Percentiles rank a stretch among this genome's conserved stretches.
These are phyloP conservation scores for Gnatocerus cornutus DNA, from an alignment of 2,888 invertebrate species.

Conservation along the genomic window DNA sequence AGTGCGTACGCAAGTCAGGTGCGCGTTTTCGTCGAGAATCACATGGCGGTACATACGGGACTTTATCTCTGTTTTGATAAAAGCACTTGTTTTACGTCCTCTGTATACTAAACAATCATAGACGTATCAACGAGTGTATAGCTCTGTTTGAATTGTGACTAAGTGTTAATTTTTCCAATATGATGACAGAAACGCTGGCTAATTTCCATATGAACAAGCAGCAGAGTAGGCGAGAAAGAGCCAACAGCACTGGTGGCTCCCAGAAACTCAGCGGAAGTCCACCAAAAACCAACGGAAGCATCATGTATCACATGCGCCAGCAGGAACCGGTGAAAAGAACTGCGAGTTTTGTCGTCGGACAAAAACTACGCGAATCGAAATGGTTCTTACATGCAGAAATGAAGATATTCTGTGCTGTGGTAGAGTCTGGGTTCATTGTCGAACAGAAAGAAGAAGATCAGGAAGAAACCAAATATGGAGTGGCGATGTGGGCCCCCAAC, in stretches of 20 bases:
- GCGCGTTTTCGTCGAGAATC: constrained; percentile 15
- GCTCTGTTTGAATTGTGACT: constrained; percentile 7
- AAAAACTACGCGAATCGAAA: constrained; percentile 82
- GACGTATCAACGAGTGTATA: constrained; percentile 18
- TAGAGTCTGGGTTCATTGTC: constrained; percentile 82
- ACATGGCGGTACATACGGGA: constrained; percentile 42
- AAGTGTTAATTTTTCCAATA: constrained; percentile 25
- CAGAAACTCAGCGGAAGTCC: constrained; percentile 5
- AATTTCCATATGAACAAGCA: constrained; percentile 48
- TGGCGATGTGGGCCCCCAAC: constrained; percentile 82
- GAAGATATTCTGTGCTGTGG: constrained; percentile 81
- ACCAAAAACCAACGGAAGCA: constrained; percentile 30
- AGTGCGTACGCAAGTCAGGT: constrained; percentile 4
- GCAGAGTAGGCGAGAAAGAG: constrained; percentile 13
- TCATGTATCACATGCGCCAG: constrained; percentile 38
- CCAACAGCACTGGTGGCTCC: constrained; percentile 4
- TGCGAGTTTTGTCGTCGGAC: constrained; percentile 80
- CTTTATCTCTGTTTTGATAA: constrained; percentile 41
- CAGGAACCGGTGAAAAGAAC: constrained; percentile 66
- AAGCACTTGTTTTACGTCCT: constrained; percentile 18
- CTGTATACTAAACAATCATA: constrained; percentile 43
- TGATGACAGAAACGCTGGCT: constrained; percentile 52
- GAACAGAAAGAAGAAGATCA: constrained; percentile 76
- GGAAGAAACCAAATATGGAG: constrained; percentile 78
- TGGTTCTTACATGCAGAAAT: constrained; percentile 83